Base-by-base conservation (phyloP, 1,140 invertebrate genomes). In the Babylonia areolata region DNA sequence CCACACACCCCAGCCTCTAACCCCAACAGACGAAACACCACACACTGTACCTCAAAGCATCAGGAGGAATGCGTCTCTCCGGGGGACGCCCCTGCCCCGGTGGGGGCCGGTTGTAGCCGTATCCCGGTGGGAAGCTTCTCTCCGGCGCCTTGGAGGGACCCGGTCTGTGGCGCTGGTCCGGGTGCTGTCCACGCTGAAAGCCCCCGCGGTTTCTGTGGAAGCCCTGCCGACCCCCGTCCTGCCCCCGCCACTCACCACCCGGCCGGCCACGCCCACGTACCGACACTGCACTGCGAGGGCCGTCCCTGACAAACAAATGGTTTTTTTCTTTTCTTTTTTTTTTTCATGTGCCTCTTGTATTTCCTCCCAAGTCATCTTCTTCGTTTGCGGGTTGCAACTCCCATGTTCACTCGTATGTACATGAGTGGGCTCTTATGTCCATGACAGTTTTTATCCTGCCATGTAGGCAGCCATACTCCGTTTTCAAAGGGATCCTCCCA, bases 211-310 rank as follows among this genome's bases (percentile, higher is more conserved):
- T 54, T 11, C 71, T 75, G 54, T 86, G 73, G 54, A 82, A 71
- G 80, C 77, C 77, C 6, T 54, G 42, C 40, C 46, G 23, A 11
- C 54, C 86, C 35, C 11, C 33, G n/a, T 42, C 71, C 17, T 37
- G 80, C 17, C 35, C 33, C 46, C 84, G 37, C 42, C 81, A 37
- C 40, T 75, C 81, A 1, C 87, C 84, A 33, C 81, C 33, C 23
- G n/a, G 6, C 12, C 46, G 40, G 23, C 81, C 35, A 28, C 81
- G 42, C 20, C 85, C 87, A 15, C 87, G 46, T 1, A 88, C 77
- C 28, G 87, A 82, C n/a, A 89, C 86, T 33, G 87, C 79, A 58
- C 88, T 89, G 46, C 88, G 81, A 11, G 88, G 88, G 37, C 79
- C 86, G 5, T 89, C 88, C 31, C 88, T 89, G 37, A 81, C 35